Conservation (phyloP, 2,113 vertebrate genomes). For the Oplegnathus fasciatus region DNA sequence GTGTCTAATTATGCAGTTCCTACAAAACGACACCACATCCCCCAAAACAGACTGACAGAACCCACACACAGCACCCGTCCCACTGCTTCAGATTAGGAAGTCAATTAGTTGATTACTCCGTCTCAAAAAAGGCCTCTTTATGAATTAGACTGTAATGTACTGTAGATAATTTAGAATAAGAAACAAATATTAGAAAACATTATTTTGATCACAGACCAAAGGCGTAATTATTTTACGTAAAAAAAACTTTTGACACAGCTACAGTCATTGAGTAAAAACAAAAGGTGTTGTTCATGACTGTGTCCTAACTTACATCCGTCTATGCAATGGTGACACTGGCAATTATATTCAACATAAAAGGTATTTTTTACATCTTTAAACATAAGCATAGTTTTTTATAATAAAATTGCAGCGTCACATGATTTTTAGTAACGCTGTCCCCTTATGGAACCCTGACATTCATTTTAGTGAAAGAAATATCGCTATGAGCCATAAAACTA, state of each 20-base stretch:
- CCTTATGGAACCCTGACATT: background rate
- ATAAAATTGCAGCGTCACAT: constrained; percentile 6
- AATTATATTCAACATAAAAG: background rate
- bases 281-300: no score
- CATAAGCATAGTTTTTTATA: background rate
- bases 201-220: background rate
- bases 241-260: no score
- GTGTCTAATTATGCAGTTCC: background rate
- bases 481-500: background rate
- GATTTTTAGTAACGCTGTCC: background rate
- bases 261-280: no score
- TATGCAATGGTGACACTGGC: background rate
- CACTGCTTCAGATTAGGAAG: background rate
- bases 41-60: background rate
- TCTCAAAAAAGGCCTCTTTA: background rate
- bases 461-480: constrained; percentile 18
- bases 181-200: background rate
- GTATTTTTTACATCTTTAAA: background rate
- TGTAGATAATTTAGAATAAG: no score
- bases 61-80: background rate
- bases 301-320: no score
- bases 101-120: background rate
- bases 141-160: background rate
- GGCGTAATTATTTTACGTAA: background rate
- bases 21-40: background rate